Evolutionary conservation across 2,797 vertebrate species (phyloP).

Genomic region (Geotrypetes seraphini): DNA sequence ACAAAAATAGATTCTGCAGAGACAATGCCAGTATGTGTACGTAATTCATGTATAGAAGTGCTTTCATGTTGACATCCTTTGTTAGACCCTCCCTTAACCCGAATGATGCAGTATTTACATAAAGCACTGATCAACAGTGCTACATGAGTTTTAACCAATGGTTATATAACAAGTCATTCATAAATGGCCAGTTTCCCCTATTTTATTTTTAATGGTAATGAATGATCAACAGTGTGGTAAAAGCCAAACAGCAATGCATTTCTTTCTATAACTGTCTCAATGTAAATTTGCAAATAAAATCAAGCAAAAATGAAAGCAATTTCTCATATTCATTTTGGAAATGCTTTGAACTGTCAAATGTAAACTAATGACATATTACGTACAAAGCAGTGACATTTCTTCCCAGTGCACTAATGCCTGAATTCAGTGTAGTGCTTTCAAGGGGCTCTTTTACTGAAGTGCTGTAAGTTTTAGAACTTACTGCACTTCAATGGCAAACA

Average conservation of each 20-base stretch:
- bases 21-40: constrained; percentile 90
- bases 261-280: constrained; percentile 7
- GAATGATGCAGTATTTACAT: constrained; percentile 80
- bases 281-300: too few species aligned
- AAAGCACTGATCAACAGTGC: constrained; percentile 93
- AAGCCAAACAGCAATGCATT: constrained; percentile 36
- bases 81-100: constrained; percentile 54
- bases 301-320: constrained; percentile 94
- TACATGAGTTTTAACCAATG: constrained; percentile 51
- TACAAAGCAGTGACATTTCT: constrained; percentile 79
- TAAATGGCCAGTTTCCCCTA: constrained; percentile 64
- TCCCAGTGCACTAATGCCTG: constrained; percentile 61
- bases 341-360: constrained; percentile 88
- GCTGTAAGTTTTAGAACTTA: too few species aligned
- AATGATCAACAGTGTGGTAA: constrained; percentile 38
- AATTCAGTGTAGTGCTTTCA: constrained; percentile 74
- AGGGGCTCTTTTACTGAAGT: too few species aligned
- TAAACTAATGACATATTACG: constrained; percentile 93
- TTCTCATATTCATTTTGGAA: constrained; percentile 95
- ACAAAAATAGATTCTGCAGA: constrained; percentile 96
- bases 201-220: constrained; percentile 5
- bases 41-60: constrained; percentile 90
- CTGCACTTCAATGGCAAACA: too few species aligned
- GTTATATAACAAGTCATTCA: constrained; percentile 63
- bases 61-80: constrained; percentile 79